Evolutionary conservation across 2,797 vertebrate species (phyloP).

Genomic region (Pseudochirops corinnae): DNA sequence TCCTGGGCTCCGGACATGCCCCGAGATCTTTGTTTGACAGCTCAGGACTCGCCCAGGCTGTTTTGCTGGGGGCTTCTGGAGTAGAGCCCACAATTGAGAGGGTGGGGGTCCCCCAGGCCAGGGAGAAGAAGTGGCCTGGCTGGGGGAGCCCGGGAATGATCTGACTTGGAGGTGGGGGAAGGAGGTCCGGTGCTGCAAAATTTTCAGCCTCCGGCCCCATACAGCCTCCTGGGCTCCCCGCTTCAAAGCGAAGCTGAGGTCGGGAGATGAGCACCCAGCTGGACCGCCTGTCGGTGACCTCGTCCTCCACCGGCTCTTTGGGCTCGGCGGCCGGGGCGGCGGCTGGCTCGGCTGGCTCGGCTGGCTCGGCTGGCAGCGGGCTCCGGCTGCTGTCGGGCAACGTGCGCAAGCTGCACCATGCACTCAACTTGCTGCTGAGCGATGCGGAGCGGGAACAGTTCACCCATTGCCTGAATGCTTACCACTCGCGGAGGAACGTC

Average conservation of each 20-base stretch:
- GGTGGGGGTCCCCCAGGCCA: constrained; percentile 73
- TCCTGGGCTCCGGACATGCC: constrained; percentile 61
- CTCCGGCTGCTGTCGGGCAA: constrained; percentile 94
- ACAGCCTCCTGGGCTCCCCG: constrained; percentile 54
- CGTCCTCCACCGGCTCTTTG: constrained; percentile 76
- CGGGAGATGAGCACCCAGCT: constrained; percentile 91
- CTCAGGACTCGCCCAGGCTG: constrained; percentile 48
- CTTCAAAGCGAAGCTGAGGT: constrained; percentile 62
- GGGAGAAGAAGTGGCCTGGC: constrained; percentile 67
- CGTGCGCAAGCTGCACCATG: constrained; percentile 95
- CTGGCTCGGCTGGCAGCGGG: constrained; percentile 74
- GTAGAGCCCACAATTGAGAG: constrained; percentile 50
- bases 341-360: constrained; percentile 46
- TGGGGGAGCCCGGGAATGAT: constrained; percentile 70
- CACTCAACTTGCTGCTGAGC: constrained; percentile 94
- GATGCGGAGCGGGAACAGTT: constrained; percentile 96
- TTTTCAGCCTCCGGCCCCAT: constrained; percentile 52
- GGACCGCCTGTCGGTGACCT: constrained; percentile 88
- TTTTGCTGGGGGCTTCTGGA: constrained; percentile 6
- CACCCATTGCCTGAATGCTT: constrained; percentile 97
- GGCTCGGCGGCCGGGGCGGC: constrained; percentile 72
- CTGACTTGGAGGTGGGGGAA: constrained; percentile 78
- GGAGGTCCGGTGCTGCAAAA: not conserved
- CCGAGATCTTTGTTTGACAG: constrained; percentile 52
- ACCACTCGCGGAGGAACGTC: constrained; percentile 97